Percentiles rank a stretch among this genome's conserved stretches.
These are phyloP conservation scores for Episyrphus balteatus DNA, from an alignment of 1,140 invertebrate species.

Conservation along the genomic window DNA sequence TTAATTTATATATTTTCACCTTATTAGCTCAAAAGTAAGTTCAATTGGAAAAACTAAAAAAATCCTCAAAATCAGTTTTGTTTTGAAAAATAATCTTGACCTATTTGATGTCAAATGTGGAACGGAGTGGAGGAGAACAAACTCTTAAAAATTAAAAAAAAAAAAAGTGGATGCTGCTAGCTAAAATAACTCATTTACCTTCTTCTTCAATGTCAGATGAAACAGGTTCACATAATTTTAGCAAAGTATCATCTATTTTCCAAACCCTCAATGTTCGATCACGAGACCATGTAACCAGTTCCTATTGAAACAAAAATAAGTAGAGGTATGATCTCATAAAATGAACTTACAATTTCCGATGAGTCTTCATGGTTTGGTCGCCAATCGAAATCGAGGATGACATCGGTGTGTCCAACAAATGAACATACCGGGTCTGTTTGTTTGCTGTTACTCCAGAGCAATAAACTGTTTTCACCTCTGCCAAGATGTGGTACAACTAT, in stretches of 20 bases:
- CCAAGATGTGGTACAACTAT: conserved; percentile 72
- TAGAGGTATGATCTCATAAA: background rate
- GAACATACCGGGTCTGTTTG: conserved; percentile 64
- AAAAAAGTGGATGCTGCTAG: background rate
- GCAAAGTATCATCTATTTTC: conserved; percentile 73
- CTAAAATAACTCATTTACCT: background rate
- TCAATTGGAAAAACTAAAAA: too few relatives aligned
- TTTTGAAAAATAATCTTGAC: too few relatives aligned
- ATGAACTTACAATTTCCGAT: conserved; percentile 21
- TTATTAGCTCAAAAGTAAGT: too few relatives aligned
- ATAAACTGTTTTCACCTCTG: conserved; percentile 68
- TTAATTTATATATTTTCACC: too few relatives aligned
- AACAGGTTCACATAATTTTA: conserved; percentile 53
- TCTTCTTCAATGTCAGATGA: conserved; percentile 36
- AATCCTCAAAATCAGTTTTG: too few relatives aligned
- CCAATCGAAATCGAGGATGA: conserved; percentile 92
- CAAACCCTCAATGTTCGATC: conserved; percentile 87
- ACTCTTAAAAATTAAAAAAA: too few relatives aligned
- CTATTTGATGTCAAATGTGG: too few relatives aligned
- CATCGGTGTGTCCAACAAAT: conserved; percentile 86
- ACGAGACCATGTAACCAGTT: conserved; percentile 91
- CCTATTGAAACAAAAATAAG: conserved; percentile 47
- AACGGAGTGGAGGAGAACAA: too few relatives aligned
- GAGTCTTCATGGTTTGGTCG: conserved; percentile 44
- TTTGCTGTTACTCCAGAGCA: conserved; percentile 70